A percentile compares a stretch with the other conserved stretches of the same genome.
Conservation (phyloP, 1,140 invertebrate species). For the Euglossa dilemma region DNA sequence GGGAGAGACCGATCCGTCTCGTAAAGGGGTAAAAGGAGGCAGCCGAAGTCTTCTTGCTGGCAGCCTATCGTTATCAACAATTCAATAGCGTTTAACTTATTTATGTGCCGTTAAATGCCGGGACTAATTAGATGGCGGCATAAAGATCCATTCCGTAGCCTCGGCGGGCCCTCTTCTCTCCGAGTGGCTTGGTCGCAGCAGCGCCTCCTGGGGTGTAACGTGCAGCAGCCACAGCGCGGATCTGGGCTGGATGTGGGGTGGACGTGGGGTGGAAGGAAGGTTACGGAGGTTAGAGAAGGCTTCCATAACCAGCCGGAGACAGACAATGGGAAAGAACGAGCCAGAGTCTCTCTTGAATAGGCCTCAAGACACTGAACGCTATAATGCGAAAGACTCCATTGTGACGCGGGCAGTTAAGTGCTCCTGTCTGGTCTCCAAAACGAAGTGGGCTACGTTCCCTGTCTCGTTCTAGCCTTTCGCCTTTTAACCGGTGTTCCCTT, state of each 20-base stretch:
- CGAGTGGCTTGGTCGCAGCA: conserved; percentile 40
- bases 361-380: conserved; percentile 80
- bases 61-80: conserved; percentile 69
- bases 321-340: conserved; percentile 81
- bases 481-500: conserved; percentile 20
- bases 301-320: conserved; percentile 71
- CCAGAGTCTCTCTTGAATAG: conserved; percentile 79
- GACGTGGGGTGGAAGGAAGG: conserved; percentile 20
- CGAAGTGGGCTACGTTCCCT: conserved; percentile 68
- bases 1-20: conserved; percentile 1
- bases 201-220: conserved; percentile 60
- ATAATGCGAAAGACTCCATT: conserved; percentile 81
- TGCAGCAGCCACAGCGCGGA: conserved; percentile 3
- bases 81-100: conserved; percentile 77
- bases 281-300: conserved; percentile 55
- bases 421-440: conserved; percentile 74
- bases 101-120: conserved; percentile 74
- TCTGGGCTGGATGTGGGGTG: background rate
- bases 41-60: conserved; percentile 29
- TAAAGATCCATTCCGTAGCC: conserved; percentile 65
- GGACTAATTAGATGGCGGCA: conserved; percentile 74
- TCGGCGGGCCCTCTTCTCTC: conserved; percentile 56
- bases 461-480: conserved; percentile 25
- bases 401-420: conserved; percentile 80
- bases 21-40: conserved; percentile 37